A percentile compares a stretch with the other conserved stretches of the same genome.
phyloP scores from a whole-genome alignment of 2,113 vertebrate genomes.

The Panthera tigris region DNA sequence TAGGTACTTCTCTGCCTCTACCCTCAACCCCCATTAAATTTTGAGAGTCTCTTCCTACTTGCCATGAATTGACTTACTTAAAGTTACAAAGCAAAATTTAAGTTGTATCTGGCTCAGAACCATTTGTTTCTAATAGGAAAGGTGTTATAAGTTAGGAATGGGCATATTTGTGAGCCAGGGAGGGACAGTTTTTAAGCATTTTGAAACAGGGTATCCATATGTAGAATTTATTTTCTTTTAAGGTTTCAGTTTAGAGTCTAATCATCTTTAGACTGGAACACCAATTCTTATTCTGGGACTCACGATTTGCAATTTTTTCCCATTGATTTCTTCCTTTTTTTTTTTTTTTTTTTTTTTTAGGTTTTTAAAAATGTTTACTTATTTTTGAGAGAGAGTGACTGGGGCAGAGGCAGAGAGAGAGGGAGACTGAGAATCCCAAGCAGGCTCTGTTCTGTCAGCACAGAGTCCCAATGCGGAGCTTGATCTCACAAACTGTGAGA shows the following conservation, averaged over 20 bases:
- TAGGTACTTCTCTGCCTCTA: neutral
- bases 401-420: too few relatives aligned
- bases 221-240: slow-evolving; percentile 49
- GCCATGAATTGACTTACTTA: neutral
- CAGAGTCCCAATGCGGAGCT: too few relatives aligned
- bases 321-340: neutral
- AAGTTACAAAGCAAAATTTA: slow-evolving; percentile 39
- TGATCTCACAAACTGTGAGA: too few relatives aligned
- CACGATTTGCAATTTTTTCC: neutral
- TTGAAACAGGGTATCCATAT: neutral
- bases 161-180: neutral
- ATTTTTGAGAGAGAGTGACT: too few relatives aligned
- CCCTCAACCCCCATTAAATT: neutral
- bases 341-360: neutral
- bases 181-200: slow-evolving; percentile 1
- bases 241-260: neutral
- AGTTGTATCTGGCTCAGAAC: neutral
- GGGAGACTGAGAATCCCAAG: too few relatives aligned
- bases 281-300: neutral
- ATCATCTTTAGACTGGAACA: neutral
- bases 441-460: too few relatives aligned
- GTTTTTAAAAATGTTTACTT: too few relatives aligned
- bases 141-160: neutral
- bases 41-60: neutral
- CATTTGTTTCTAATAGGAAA: slow-evolving; percentile 34